Conservation (phyloP, 1,140 invertebrate genomes). For the Lepidostoma basale region DNA sequence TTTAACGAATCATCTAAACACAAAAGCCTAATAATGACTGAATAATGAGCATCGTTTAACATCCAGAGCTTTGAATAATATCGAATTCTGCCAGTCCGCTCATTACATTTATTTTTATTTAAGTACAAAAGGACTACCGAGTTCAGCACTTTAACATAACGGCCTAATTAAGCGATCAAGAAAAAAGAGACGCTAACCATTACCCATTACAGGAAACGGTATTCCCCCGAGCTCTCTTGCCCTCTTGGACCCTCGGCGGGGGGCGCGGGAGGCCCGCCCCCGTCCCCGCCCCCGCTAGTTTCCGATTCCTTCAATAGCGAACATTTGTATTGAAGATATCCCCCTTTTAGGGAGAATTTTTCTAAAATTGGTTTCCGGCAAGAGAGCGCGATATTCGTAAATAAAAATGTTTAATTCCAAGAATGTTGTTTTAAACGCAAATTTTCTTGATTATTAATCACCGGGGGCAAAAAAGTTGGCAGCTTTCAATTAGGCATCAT, state of each 20-base stretch:
- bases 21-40: too few relatives aligned
- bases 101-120: slow-evolving; percentile 21
- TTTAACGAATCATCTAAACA: too few relatives aligned
- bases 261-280: slow-evolving; percentile 30
- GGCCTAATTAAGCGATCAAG: slow-evolving; percentile 15
- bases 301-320: slow-evolving; percentile 36
- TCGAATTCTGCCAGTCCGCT: background rate
- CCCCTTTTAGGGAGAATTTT: background rate
- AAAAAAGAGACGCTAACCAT: slow-evolving; percentile 27
- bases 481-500: too few relatives aligned
- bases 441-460: too few relatives aligned
- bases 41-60: too few relatives aligned
- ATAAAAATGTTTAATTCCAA: too few relatives aligned
- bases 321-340: slow-evolving; percentile 1
- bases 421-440: too few relatives aligned
- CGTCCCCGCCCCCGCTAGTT: slow-evolving; percentile 36
- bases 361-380: too few relatives aligned
- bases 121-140: background rate
- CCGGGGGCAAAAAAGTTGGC: too few relatives aligned
- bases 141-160: slow-evolving; percentile 1
- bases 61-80: too few relatives aligned
- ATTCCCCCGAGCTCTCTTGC: background rate
- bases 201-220: slow-evolving; percentile 36
- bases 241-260: background rate
- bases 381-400: too few relatives aligned